Evolutionary conservation across 35 echinoderm and acorn worm species (phyloP).

Genomic region (Ptychodera flava): DNA sequence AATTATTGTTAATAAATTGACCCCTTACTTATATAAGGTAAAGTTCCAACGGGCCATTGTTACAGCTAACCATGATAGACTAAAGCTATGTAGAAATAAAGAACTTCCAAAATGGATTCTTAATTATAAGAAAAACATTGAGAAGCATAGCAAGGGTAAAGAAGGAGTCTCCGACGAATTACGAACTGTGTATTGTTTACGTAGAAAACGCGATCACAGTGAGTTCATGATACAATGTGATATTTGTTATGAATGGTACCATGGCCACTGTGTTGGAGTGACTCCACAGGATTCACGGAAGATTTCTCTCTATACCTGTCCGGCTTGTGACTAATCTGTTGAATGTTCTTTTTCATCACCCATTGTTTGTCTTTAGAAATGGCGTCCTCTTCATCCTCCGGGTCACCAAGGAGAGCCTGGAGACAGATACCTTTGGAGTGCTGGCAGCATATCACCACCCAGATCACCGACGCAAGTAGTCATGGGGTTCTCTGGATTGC

Average conservation of each 20-base stretch:
- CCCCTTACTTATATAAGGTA: conserved; percentile 23
- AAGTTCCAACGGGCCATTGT: conserved; percentile 7
- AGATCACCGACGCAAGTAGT: no score
- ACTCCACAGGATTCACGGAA: no score
- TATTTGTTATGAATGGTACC: background rate
- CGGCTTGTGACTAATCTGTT: background rate
- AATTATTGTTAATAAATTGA: conserved; percentile 9
- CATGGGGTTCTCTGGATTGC: no score
- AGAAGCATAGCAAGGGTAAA: background rate
- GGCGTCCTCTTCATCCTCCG: no score
- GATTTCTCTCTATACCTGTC: background rate
- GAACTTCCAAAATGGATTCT: background rate
- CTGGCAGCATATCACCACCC: no score
- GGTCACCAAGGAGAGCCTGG: no score
- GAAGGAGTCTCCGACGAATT: background rate
- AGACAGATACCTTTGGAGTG: no score
- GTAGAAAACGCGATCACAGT: background rate
- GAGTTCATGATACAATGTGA: conserved; percentile 9
- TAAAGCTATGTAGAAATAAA: conserved; percentile 17
- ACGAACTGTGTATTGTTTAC: background rate
- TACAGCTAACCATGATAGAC: conserved; percentile 29
- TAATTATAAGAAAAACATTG: background rate
- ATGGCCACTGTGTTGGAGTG: conserved; percentile 3
- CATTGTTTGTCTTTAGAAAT: no score
- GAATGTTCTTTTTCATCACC: no score